phyloP scores from a whole-genome alignment of 2,113 vertebrate genomes.

The Myiopsitta monachus region DNA sequence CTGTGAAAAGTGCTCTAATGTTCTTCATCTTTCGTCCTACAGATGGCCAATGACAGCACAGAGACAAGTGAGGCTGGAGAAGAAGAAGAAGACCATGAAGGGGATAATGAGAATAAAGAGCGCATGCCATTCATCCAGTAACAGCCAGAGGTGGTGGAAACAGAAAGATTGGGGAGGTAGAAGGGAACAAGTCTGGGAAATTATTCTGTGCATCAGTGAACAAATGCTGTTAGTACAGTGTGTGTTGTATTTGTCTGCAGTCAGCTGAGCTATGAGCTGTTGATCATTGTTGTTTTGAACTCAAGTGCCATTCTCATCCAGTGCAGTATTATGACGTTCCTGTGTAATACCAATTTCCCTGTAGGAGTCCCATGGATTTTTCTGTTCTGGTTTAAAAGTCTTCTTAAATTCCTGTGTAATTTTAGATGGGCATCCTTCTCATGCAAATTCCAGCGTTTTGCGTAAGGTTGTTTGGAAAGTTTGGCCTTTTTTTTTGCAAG shows the following conservation, averaged over 20 bases:
- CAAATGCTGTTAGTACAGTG: constrained; percentile 85
- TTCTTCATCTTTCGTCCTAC: not conserved
- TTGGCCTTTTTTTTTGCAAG: constrained; percentile 12
- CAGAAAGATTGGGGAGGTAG: constrained; percentile 1
- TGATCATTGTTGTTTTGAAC: constrained; percentile 79
- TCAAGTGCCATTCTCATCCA: constrained; percentile 83
- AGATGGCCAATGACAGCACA: constrained; percentile 99
- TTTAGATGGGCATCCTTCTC: constrained; percentile 51
- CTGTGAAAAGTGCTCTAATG: not conserved
- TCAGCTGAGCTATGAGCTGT: constrained; percentile 82
- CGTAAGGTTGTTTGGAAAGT: not conserved
- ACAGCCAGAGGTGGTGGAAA: not conserved
- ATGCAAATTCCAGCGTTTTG: not conserved
- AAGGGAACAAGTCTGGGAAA: constrained; percentile 64
- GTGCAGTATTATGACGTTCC: constrained; percentile 71
- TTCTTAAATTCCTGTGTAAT: constrained; percentile 43
- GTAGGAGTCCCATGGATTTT: constrained; percentile 53
- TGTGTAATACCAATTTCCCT: constrained; percentile 1
- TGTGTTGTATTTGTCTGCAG: constrained; percentile 83
- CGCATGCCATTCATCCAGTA: constrained; percentile 98
- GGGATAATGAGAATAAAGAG: constrained; percentile 95
- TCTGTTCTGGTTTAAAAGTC: constrained; percentile 47
- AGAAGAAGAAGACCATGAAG: constrained; percentile 96
- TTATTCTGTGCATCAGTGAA: constrained; percentile 80
- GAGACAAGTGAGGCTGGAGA: constrained; percentile 98